phyloP scores from a whole-genome alignment of 2,113 vertebrate species.

The Petaurus breviceps region DNA sequence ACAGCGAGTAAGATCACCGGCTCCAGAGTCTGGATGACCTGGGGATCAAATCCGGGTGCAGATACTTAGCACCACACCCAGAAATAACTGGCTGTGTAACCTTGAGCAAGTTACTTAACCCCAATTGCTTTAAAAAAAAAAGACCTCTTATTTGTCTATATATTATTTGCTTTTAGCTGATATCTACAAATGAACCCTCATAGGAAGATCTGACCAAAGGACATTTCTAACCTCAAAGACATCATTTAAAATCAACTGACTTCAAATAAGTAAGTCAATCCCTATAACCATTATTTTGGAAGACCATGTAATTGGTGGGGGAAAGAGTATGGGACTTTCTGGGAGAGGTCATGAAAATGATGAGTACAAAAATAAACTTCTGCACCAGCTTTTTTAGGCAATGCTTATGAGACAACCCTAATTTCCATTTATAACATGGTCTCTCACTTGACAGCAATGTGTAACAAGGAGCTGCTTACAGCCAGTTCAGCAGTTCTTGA shows the following conservation, averaged over 20 bases:
- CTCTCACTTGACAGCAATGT: conserved; percentile 35
- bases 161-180: neutral
- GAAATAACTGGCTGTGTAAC: too few species aligned
- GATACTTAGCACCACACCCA: too few species aligned
- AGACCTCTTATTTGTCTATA: neutral
- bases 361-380: neutral
- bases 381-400: neutral
- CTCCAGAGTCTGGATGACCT: too few species aligned
- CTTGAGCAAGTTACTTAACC: too few species aligned
- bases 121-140: too few species aligned
- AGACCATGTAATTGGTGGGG: neutral
- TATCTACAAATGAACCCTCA: neutral
- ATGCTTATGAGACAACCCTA: neutral
- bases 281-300: neutral
- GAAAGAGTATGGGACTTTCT: neutral
- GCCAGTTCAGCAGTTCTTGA: neutral
- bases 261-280: neutral
- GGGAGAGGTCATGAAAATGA: neutral
- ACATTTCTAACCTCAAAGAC: neutral
- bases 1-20: too few species aligned
- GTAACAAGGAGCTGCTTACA: conserved; percentile 2
- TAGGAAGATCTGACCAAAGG: neutral
- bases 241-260: neutral
- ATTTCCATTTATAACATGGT: conserved; percentile 64
- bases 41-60: too few species aligned